Evolutionary conservation across 2,888 invertebrate genomes (phyloP).

Genomic region (Petrophora chlorosata): DNA sequence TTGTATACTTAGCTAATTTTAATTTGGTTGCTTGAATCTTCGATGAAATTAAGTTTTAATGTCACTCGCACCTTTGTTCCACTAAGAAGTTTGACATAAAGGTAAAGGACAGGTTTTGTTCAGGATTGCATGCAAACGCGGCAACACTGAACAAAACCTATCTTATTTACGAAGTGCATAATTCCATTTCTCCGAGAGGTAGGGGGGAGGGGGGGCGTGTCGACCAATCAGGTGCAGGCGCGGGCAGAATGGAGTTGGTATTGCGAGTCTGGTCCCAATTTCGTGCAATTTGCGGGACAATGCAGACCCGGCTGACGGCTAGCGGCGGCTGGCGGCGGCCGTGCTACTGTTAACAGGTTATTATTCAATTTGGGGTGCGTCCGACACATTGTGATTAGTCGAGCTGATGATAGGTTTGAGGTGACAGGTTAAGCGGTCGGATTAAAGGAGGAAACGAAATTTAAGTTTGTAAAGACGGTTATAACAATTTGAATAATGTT

Average conservation of each 20-base stretch:
- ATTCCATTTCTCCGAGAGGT: constrained; percentile 69
- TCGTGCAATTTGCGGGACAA: constrained; percentile 79
- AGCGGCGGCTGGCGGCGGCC: constrained; percentile 38
- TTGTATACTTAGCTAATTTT: too few relatives aligned
- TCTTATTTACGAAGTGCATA: constrained; percentile 78
- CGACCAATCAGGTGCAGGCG: constrained; percentile 80
- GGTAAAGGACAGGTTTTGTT: background rate
- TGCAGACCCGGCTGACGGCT: too few relatives aligned
- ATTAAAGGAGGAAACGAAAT: background rate
- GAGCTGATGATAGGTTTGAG: constrained; percentile 67
- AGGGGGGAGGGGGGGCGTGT: constrained; percentile 57
- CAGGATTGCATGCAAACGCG: constrained; percentile 33
- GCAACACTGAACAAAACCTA: constrained; percentile 61
- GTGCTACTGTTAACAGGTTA: constrained; percentile 74
- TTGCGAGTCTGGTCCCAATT: constrained; percentile 73
- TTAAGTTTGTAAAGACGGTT: background rate
- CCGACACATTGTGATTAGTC: constrained; percentile 76
- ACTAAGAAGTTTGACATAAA: background rate
- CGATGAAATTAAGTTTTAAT: too few relatives aligned
- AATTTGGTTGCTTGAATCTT: too few relatives aligned
- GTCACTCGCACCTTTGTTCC: too few relatives aligned
- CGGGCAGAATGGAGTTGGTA: constrained; percentile 70
- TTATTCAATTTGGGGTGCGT: constrained; percentile 78
- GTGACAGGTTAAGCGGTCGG: constrained; percentile 38
- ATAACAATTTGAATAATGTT: too few relatives aligned